A percentile compares a stretch with the other conserved stretches of the same genome.
phyloP scores from a whole-genome alignment of 2,888 invertebrate genomes.

The Malacosoma neustria region DNA sequence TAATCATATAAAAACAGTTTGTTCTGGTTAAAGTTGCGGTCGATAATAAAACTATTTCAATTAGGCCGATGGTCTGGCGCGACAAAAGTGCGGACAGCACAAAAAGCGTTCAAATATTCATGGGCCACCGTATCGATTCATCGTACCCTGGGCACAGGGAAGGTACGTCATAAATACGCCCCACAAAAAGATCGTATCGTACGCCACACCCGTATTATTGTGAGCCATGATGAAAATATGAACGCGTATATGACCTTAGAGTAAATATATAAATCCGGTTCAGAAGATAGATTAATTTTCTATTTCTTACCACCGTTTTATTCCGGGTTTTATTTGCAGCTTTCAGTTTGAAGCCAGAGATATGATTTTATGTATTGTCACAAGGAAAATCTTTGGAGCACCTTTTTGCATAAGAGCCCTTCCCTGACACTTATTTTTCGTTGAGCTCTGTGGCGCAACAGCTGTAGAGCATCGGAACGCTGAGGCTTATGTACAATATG shows the following conservation, averaged over 20 bases:
- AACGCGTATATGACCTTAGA: slow-evolving; percentile 31
- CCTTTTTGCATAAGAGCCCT: too few relatives aligned
- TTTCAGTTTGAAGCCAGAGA: neutral
- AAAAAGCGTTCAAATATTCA: slow-evolving; percentile 64
- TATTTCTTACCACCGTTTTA: too few relatives aligned
- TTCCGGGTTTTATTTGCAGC: too few relatives aligned
- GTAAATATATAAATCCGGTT: too few relatives aligned
- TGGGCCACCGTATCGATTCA: slow-evolving; percentile 51
- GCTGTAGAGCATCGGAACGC: too few relatives aligned
- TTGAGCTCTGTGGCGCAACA: too few relatives aligned
- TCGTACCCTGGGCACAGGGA: slow-evolving; percentile 16
- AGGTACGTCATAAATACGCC: slow-evolving; percentile 41
- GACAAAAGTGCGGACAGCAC: slow-evolving; percentile 38
- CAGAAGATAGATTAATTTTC: too few relatives aligned
- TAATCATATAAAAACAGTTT: too few relatives aligned
- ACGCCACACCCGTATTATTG: slow-evolving; percentile 51
- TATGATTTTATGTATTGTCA: too few relatives aligned
- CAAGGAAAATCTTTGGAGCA: too few relatives aligned
- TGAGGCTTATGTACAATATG: too few relatives aligned
- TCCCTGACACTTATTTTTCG: too few relatives aligned
- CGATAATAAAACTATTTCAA: slow-evolving; percentile 54
- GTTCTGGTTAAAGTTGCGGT: slow-evolving; percentile 14
- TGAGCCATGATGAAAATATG: slow-evolving; percentile 39
- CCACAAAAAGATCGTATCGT: slow-evolving; percentile 64
- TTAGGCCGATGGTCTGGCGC: slow-evolving; percentile 37